Percentiles rank a stretch among this genome's conserved stretches.
Conservation (phyloP, 1,140 invertebrate genomes). For the Achatina immaculata region DNA sequence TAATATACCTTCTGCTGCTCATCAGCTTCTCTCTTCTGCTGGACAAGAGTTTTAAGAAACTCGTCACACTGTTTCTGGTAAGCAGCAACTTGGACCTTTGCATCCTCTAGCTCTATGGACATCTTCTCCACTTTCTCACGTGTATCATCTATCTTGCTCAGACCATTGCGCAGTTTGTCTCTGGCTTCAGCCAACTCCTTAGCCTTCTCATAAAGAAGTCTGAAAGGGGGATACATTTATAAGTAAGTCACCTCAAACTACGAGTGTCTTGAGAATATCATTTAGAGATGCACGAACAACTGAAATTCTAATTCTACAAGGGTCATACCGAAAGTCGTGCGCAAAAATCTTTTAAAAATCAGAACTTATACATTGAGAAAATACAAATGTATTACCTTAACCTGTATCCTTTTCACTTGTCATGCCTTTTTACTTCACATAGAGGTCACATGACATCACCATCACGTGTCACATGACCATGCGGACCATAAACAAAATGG, state of each 20-base stretch:
- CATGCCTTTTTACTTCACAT: too few relatives aligned
- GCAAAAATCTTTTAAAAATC: too few relatives aligned
- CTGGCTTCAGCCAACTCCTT: constrained; percentile 79
- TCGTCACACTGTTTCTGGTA: constrained; percentile 83
- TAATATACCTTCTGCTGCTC: constrained; percentile 77
- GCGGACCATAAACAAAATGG: too few relatives aligned
- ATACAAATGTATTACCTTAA: too few relatives aligned
- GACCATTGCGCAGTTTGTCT: constrained; percentile 79
- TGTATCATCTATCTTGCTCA: constrained; percentile 84
- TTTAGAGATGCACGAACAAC: background rate
- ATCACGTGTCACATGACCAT: too few relatives aligned
- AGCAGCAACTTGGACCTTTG: constrained; percentile 80
- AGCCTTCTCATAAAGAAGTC: constrained; percentile 81
- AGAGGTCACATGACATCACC: too few relatives aligned
- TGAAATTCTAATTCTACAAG: background rate
- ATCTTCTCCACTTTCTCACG: constrained; percentile 79
- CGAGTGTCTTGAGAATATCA: too few relatives aligned
- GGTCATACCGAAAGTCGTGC: too few relatives aligned
- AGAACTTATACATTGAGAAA: too few relatives aligned
- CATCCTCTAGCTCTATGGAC: constrained; percentile 82
- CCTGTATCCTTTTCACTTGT: too few relatives aligned
- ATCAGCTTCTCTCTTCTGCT: constrained; percentile 84
- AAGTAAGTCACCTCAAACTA: too few relatives aligned
- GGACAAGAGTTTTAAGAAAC: constrained; percentile 81
- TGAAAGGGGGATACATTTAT: constrained; percentile 61